Evolutionary conservation across 53 echinoderm and acorn worm species (phyloP), one percentile per base, ranked within the genome.

Genomic region (Mesocentrotus franciscanus): DNA sequence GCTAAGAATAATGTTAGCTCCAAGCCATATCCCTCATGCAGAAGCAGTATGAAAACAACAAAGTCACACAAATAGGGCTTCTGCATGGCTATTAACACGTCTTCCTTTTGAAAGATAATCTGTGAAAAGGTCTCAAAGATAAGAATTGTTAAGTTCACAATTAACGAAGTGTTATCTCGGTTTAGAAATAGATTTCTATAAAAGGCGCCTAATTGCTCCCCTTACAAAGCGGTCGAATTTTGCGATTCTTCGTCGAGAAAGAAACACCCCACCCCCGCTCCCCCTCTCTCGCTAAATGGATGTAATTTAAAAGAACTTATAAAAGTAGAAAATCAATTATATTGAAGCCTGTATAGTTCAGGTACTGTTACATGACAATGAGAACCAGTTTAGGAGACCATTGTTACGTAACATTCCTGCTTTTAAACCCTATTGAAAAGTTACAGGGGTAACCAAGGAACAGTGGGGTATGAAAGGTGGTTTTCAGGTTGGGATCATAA

Each of bases 281-380:
- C 49, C 6, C 49, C 49, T 49, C 39, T 57, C 30, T 17, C 10
- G 14, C 27, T 22, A 42, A 85, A 56, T 62, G 42, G 62, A 78
- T 35, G 60, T 78, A 90, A 30, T 39, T 66, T 87, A 95, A 90
- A 95, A 85, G 66, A 92, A 92, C 27, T 15, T 36, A 33, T 75
- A 71, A 93, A 74, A 74, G 39, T 49, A 75, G 56, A 49, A 74
- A 72, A 75, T 75, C 33, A 70, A 74, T 75, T 26, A 78, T 13
- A 13, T 78, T 78, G 71, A 78, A 75, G 35, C 72, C 75, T 93
- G 39, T 70, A 34, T 62, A 92, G 66, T 27, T 20, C 26, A 90
- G 90, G 34, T 92, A 92, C 92, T 66, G 92, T 71, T 70, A 92
- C 29, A 92, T 92, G 35, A 64, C 36, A 66, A 70, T 92, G 42